phyloP scores from a whole-genome alignment of 1,140 invertebrate genomes.

The Drosophila seguyi region DNA sequence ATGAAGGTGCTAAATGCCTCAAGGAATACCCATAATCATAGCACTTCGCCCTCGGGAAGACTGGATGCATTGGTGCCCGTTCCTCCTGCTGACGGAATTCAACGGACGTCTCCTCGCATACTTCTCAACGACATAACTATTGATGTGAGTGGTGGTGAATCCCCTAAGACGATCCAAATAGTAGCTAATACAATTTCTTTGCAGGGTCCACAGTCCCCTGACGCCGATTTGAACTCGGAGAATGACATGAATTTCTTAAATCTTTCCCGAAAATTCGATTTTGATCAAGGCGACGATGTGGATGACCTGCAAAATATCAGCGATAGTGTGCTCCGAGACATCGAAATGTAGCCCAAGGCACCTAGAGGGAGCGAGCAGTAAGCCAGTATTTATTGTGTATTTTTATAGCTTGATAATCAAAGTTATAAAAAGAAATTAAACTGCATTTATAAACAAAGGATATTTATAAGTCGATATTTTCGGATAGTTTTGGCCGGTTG shows the following conservation, averaged over 20 bases:
- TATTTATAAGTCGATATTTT: not conserved
- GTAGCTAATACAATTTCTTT: not conserved
- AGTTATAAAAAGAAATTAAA: not conserved
- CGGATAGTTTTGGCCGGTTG: too few relatives aligned
- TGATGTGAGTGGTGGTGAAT: slow-evolving; percentile 27
- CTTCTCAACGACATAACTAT: slow-evolving; percentile 59
- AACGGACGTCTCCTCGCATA: slow-evolving; percentile 48
- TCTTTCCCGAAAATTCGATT: slow-evolving; percentile 20
- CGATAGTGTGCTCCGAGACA: slow-evolving; percentile 73
- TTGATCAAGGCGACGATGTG: slow-evolving; percentile 29
- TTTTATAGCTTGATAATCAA: not conserved
- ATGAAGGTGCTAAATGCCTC: slow-evolving; percentile 73
- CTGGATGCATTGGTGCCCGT: slow-evolving; percentile 68
- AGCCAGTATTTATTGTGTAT: slow-evolving; percentile 19
- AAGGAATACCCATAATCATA: slow-evolving; percentile 72
- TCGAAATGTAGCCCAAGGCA: slow-evolving; percentile 50
- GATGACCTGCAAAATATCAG: slow-evolving; percentile 71
- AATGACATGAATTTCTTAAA: slow-evolving; percentile 34
- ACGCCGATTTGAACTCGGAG: slow-evolving; percentile 16
- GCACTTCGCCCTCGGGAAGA: slow-evolving; percentile 78
- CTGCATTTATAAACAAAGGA: not conserved
- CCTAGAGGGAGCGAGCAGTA: not conserved
- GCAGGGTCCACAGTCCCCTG: slow-evolving; percentile 28
- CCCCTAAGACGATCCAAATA: not conserved
- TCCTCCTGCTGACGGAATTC: slow-evolving; percentile 11